Evolutionary conservation across 2,113 vertebrate genomes (phyloP).

Genomic region (Corythornis vintsioides): DNA sequence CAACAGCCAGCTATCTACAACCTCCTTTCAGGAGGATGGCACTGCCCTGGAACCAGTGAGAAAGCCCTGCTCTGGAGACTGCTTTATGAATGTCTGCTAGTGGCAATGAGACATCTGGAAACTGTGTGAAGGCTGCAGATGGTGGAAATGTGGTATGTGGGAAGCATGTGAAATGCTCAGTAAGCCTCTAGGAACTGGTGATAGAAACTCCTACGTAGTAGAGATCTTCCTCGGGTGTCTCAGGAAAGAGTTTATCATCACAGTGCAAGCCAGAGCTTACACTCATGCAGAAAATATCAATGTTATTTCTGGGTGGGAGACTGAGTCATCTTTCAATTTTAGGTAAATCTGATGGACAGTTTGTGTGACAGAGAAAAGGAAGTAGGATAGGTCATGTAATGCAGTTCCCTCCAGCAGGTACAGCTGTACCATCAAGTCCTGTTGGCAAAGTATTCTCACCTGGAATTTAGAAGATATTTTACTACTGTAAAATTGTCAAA

Average conservation of each 20-base stretch:
- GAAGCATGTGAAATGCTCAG: slow-evolving; percentile 49
- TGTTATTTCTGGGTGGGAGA: slow-evolving; percentile 22
- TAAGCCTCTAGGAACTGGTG: slow-evolving; percentile 14
- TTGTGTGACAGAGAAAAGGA: neutral
- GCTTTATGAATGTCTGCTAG: neutral
- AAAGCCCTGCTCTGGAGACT: neutral
- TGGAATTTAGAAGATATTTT: neutral
- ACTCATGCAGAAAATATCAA: neutral
- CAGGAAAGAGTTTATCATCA: neutral
- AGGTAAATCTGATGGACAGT: neutral
- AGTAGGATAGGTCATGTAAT: neutral
- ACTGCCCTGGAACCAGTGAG: neutral
- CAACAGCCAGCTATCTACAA: no score
- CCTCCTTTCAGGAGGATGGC: neutral
- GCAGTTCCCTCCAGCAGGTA: neutral
- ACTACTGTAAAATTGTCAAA: neutral
- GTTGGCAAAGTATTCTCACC: neutral
- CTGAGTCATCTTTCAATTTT: slow-evolving; percentile 30
- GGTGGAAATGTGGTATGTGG: slow-evolving; percentile 42
- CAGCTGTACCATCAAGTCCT: neutral
- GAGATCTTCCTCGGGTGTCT: slow-evolving; percentile 18
- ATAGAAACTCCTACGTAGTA: slow-evolving; percentile 31
- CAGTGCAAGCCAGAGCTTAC: neutral
- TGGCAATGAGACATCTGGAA: slow-evolving; percentile 34
- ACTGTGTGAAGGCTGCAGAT: slow-evolving; percentile 15